Conservation (phyloP, 2,797 vertebrate genomes). For the Natrix natrix region DNA sequence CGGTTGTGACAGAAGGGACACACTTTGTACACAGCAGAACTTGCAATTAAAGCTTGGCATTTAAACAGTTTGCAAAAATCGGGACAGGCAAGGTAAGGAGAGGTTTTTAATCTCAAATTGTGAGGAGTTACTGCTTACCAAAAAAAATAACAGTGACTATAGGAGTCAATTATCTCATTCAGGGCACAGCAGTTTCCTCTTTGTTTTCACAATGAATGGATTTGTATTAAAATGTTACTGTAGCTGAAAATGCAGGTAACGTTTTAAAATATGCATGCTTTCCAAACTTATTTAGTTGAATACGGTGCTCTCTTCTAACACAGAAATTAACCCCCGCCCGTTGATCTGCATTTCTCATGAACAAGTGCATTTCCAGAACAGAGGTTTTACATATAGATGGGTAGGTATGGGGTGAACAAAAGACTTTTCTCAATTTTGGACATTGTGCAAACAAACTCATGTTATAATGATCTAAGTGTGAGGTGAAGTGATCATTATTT, state of each 20-base stretch:
- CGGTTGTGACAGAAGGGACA: background rate
- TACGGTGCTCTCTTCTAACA: background rate
- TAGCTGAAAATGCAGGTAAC: background rate
- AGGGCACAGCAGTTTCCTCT: background rate
- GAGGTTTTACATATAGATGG: background rate
- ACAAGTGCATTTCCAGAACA: background rate
- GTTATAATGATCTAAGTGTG: background rate
- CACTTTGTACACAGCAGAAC: background rate
- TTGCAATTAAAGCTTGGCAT: background rate
- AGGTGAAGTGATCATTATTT: background rate
- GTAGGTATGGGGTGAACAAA: background rate
- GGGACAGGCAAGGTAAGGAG: background rate
- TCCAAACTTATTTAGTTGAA: background rate
- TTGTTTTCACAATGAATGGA: background rate
- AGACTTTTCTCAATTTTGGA: background rate
- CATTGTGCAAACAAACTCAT: background rate
- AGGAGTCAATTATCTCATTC: background rate
- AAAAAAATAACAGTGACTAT: background rate
- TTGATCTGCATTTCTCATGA: background rate
- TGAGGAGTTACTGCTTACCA: background rate
- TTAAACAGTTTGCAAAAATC: background rate
- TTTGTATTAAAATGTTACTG: background rate
- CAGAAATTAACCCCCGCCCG: background rate
- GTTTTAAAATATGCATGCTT: background rate
- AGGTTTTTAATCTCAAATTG: background rate